These are phyloP conservation scores for Aphaenogaster ashmeadi DNA, from an alignment of 1,140 invertebrate genomes.

Conservation along the genomic window DNA sequence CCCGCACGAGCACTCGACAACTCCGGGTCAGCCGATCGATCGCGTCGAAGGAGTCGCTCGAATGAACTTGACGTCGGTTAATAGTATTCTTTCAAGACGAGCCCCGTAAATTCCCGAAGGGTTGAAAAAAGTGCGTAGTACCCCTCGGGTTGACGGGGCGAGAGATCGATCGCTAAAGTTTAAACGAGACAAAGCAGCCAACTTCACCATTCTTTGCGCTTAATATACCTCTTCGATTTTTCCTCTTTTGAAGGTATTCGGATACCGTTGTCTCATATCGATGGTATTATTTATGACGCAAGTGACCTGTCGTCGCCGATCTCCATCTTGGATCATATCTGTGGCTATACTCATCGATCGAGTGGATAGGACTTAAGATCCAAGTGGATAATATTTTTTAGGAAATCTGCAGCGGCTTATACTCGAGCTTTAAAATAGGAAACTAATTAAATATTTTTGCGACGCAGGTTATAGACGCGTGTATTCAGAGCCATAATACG, in stretches of 20 bases:
- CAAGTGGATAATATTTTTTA: not conserved
- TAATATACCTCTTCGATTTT: conserved; percentile 41
- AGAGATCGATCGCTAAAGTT: conserved; percentile 64
- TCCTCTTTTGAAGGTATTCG: conserved; percentile 25
- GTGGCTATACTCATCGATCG: not conserved
- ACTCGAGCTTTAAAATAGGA: not conserved
- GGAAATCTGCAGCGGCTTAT: not conserved
- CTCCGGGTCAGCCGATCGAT: conserved; percentile 47
- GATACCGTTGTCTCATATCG: not conserved
- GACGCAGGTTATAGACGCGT: not conserved
- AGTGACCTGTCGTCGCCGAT: not conserved
- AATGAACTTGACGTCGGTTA: conserved; percentile 63
- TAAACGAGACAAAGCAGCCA: conserved; percentile 47
- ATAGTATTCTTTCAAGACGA: conserved; percentile 17
- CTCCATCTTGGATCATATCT: not conserved
- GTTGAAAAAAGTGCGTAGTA: not conserved
- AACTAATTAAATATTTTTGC: conserved; percentile 44
- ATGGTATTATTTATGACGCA: conserved; percentile 35
- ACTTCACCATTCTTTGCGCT: conserved; percentile 36
- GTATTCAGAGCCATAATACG: conserved; percentile 21
- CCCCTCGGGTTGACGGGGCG: conserved; percentile 9
- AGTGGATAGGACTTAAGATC: not conserved
- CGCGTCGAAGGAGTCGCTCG: conserved; percentile 24
- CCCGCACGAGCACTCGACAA: conserved; percentile 62
- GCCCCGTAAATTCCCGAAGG: not conserved